These are phyloP conservation scores for Melinopterus prodromus DNA, from an alignment of 2,888 invertebrate genomes.

Conservation along the genomic window DNA sequence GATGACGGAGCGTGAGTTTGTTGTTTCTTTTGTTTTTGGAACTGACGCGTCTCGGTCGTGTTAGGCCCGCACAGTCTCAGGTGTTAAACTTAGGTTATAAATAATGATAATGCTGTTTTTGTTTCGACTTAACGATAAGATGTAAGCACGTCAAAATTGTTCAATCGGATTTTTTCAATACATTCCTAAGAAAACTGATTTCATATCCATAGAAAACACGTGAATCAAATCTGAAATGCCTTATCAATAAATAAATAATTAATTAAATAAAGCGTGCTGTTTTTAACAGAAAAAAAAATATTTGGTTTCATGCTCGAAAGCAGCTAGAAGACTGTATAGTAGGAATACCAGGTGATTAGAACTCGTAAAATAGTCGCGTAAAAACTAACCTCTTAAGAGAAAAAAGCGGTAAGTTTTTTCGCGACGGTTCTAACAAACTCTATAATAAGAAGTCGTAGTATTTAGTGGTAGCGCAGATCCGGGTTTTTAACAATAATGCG, in stretches of 20 bases:
- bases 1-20: constrained; percentile 45
- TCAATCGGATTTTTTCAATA: neutral
- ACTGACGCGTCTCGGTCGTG: constrained; percentile 31
- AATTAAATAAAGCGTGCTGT: neutral
- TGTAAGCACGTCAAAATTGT: constrained; percentile 11
- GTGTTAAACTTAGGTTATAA: constrained; percentile 44
- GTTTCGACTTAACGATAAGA: neutral
- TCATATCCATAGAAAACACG: constrained; percentile 14
- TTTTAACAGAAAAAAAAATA: constrained; percentile 11
- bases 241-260: constrained; percentile 16
- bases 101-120: constrained; percentile 26
- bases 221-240: neutral
- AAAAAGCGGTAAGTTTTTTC: constrained; percentile 1
- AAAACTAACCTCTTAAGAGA: constrained; percentile 24
- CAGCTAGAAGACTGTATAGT: constrained; percentile 52
- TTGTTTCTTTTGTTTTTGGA: constrained; percentile 49
- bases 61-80: constrained; percentile 60
- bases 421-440: neutral
- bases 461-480: constrained; percentile 45
- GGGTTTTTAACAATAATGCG: constrained; percentile 40
- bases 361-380: constrained; percentile 21
- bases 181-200: neutral
- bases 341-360: constrained; percentile 60
- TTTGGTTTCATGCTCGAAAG: neutral
- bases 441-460: neutral